phyloP scores from a whole-genome alignment of 1,140 invertebrate species.

The Odontomachus brunneus region DNA sequence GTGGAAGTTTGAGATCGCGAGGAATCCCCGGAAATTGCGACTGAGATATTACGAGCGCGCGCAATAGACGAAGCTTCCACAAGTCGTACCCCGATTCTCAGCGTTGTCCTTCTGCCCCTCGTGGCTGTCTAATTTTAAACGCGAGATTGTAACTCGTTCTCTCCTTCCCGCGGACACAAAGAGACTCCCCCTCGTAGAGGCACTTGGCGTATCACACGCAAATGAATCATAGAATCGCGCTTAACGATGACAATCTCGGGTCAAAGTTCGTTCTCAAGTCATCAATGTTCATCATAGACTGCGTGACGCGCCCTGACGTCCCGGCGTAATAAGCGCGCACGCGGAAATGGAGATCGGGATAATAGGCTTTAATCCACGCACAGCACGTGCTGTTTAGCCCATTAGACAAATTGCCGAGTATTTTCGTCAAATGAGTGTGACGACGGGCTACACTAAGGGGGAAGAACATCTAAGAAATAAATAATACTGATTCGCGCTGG shows the following conservation, averaged over 20 bases:
- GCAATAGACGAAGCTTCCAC: neutral
- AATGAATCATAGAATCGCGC: slow-evolving; percentile 54
- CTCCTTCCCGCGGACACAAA: slow-evolving; percentile 29
- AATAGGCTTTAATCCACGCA: slow-evolving; percentile 52
- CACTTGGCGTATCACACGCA: slow-evolving; percentile 55
- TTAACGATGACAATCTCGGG: slow-evolving; percentile 57
- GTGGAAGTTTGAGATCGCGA: neutral
- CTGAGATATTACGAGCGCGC: neutral
- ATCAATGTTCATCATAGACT: slow-evolving; percentile 54
- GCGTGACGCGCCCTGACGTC: slow-evolving; percentile 15
- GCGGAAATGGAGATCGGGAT: slow-evolving; percentile 50
- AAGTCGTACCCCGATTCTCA: slow-evolving; percentile 7
- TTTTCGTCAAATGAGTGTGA: slow-evolving; percentile 9
- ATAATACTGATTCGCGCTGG: too few relatives aligned
- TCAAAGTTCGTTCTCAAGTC: slow-evolving; percentile 60
- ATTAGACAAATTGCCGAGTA: slow-evolving; percentile 13
- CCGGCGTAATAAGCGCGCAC: slow-evolving; percentile 37
- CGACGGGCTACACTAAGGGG: neutral
- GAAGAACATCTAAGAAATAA: too few relatives aligned
- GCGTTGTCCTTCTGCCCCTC: neutral
- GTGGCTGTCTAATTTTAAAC: slow-evolving; percentile 34
- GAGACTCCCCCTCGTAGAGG: slow-evolving; percentile 47
- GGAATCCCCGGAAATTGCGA: neutral
- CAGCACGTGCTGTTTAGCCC: slow-evolving; percentile 40
- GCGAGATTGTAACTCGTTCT: slow-evolving; percentile 43